These are phyloP conservation scores for Diadema setosum DNA, from an alignment of 35 echinoderm and acorn worm genomes.

Conservation along the genomic window DNA sequence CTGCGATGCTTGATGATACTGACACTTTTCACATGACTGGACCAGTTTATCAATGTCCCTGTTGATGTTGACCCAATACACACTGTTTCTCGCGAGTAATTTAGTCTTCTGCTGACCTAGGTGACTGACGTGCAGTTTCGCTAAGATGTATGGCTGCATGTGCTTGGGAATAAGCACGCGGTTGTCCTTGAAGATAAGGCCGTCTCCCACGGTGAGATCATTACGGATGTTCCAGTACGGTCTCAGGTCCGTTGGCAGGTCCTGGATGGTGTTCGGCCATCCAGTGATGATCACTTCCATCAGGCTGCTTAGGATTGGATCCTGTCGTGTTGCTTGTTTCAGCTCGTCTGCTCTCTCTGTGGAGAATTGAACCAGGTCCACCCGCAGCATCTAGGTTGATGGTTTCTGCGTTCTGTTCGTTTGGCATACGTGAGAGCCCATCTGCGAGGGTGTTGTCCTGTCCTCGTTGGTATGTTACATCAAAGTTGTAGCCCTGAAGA, in stretches of 20 bases:
- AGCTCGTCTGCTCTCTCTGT: neutral
- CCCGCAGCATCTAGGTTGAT: neutral
- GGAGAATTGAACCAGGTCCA: slow-evolving; percentile 25
- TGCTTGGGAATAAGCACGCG: no score
- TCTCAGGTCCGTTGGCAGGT: neutral
- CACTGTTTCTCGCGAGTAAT: no score
- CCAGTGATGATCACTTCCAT: slow-evolving; percentile 37
- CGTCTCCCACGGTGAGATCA: no score
- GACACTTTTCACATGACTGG: no score
- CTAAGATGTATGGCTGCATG: no score
- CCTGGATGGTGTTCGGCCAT: slow-evolving; percentile 30
- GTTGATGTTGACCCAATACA: no score
- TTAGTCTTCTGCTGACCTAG: no score
- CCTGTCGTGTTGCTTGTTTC: neutral
- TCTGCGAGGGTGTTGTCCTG: slow-evolving; percentile 22
- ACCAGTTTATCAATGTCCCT: no score
- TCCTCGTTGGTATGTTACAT: neutral
- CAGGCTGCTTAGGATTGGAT: neutral
- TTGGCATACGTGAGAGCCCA: slow-evolving; percentile 36
- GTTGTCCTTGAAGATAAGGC: no score
- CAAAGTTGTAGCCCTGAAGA: slow-evolving; percentile 40
- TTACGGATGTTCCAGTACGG: no score
- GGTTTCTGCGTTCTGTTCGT: neutral
- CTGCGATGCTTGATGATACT: no score
- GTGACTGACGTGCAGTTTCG: no score